Evolutionary conservation across 1,140 invertebrate genomes (phyloP), one percentile per base, ranked within the genome.

Genomic region (Saccostrea glomerata): DNA sequence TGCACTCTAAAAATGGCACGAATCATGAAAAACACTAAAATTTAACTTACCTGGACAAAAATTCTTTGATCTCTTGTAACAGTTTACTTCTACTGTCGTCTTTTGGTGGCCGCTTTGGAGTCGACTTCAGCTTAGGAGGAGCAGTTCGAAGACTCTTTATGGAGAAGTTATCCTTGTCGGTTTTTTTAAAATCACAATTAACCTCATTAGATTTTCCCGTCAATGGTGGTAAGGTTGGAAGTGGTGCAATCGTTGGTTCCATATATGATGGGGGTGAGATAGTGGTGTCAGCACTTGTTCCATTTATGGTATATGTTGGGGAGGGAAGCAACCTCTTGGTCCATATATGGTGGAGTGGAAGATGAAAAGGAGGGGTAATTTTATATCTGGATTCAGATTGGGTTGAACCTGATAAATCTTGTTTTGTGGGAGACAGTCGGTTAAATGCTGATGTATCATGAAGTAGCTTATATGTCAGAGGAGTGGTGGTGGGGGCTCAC

Each of bases 51-150:
- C 90, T 84, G 92, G 96, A 97, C 98, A 98, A 96, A 98, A 97
- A n/a, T 94, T 98, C 40, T 47, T 47, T 96, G 92, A 99, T 99
- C 82, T 98, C 98, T 94, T 98, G 98, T 92, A 99, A 96, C 84
- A 99, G 95, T 95, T 98, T 98, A 92, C 97, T 98, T 89, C 98
- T 96, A 40, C 97, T 97, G 95, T 98, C 92, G 6, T 91, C 89
- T 30, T 92, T 88, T n/a, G 82, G 17, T 83, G 36, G 40, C 9
- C 55, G 40, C 40, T 54, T 56, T 25, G 88, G 89, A 13, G 93
- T 90, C 30, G 89, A 90, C 47, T 90, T 90, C n/a, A 91, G 88
- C 15, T 93, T 97, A 92, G 95, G 94, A 90, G 95, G 89, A 83
- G 82, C 13, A 40, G 47, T 54, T 12, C 30, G 23, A 60, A 90